phyloP scores from a whole-genome alignment of 2,888 invertebrate genomes.

The Apodemia zela region DNA sequence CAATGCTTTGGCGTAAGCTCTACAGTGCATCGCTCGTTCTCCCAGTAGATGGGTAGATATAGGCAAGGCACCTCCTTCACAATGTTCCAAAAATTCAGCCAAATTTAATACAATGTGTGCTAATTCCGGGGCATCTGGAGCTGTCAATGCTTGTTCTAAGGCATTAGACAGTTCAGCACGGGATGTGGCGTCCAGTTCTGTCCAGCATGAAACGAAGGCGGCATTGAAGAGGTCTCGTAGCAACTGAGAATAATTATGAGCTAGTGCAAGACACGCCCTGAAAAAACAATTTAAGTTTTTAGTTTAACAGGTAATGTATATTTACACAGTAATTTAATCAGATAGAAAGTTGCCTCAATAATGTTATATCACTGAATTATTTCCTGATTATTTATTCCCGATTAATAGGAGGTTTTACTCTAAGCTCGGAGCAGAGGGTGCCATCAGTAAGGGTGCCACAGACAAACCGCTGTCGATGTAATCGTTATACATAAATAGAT shows the following conservation, averaged over 20 bases:
- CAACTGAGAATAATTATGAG: conserved; percentile 97
- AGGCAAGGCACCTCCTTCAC: conserved; percentile 96
- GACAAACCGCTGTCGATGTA: too few relatives aligned
- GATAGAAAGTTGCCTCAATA: too few relatives aligned
- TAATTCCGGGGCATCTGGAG: conserved; percentile 96
- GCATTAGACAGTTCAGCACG: conserved; percentile 92
- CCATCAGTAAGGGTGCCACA: too few relatives aligned
- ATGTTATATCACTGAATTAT: too few relatives aligned
- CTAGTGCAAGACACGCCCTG: conserved; percentile 94
- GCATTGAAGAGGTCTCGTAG: conserved; percentile 98
- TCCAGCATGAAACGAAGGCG: conserved; percentile 99
- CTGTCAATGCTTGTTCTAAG: conserved; percentile 92
- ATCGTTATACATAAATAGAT: too few relatives aligned
- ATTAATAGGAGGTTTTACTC: too few relatives aligned
- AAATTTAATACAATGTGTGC: conserved; percentile 98
- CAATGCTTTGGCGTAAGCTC: conserved; percentile 84
- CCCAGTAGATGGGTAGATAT: conserved; percentile 93
- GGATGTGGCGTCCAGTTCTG: conserved; percentile 90
- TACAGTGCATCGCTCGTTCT: conserved; percentile 96
- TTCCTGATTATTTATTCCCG: too few relatives aligned
- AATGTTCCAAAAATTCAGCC: conserved; percentile 99
- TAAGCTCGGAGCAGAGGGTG: too few relatives aligned
- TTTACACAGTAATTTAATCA: too few relatives aligned
- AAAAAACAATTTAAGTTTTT: conserved; percentile 19
- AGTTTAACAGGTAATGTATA: not conserved